Conservation (phyloP, 1,140 invertebrate genomes). For the Drosophila funebris region DNA sequence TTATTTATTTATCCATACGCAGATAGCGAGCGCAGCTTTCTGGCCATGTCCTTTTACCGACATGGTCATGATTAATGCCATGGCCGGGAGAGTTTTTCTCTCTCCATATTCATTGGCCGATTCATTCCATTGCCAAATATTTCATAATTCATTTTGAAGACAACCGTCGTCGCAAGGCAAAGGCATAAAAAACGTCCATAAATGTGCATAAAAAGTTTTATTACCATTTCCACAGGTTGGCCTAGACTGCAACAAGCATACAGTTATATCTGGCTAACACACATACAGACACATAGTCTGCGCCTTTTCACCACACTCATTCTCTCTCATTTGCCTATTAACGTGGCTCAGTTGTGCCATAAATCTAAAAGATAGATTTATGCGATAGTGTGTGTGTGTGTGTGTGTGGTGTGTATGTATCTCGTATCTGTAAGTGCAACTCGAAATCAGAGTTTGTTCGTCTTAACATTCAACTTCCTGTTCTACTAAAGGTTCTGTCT, state of each 20-base stretch:
- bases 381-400: constrained; percentile 23
- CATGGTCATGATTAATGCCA: constrained; percentile 57
- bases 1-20: constrained; percentile 56
- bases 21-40: constrained; percentile 18
- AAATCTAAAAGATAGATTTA: constrained; percentile 71
- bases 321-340: constrained; percentile 72
- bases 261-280: constrained; percentile 15
- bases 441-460: constrained; percentile 26
- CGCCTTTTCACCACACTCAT: constrained; percentile 10
- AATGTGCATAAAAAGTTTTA: constrained; percentile 67
- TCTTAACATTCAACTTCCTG: constrained; percentile 72
- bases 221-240: constrained; percentile 63
- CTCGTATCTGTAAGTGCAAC: constrained; percentile 21
- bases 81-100: background rate
- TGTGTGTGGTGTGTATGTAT: background rate
- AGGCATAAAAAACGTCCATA: constrained; percentile 69
- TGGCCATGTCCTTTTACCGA: constrained; percentile 59
- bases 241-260: constrained; percentile 17
- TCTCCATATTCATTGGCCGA: constrained; percentile 6
- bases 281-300: constrained; percentile 3
- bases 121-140: constrained; percentile 60
- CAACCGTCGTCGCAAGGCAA: constrained; percentile 34
- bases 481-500: constrained; percentile 5
- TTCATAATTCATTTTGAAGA: constrained; percentile 66
- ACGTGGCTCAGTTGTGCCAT: constrained; percentile 68